Evolutionary conservation across 1,140 invertebrate species (phyloP).

Genomic region (Formica selysi): DNA sequence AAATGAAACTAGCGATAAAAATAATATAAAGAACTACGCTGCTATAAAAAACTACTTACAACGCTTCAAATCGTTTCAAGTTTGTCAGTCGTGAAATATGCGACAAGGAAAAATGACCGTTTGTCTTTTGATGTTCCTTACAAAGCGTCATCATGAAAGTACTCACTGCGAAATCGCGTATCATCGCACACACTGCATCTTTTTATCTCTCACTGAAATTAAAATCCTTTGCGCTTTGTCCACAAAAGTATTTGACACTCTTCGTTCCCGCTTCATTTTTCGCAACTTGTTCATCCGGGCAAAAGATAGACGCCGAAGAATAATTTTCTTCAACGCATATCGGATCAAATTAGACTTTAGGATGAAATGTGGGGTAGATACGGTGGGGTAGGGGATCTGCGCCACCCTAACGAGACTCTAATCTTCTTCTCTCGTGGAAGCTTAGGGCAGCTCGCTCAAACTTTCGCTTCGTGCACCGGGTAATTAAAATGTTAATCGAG

Average conservation of each 20-base stretch:
- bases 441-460: conserved; percentile 48
- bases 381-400: background rate
- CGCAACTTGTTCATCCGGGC: background rate
- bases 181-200: conserved; percentile 18
- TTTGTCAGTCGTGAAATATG: conserved; percentile 4
- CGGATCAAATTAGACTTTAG: conserved; percentile 60
- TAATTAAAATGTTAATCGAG: conserved; percentile 75
- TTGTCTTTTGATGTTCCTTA: conserved; percentile 27
- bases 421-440: conserved; percentile 70
- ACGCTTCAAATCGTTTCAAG: conserved; percentile 9
- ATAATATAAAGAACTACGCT: background rate
- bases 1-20: background rate
- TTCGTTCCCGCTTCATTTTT: background rate
- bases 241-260: conserved; percentile 31
- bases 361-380: conserved; percentile 64
- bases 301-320: conserved; percentile 45
- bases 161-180: conserved; percentile 41
- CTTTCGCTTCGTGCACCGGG: conserved; percentile 52
- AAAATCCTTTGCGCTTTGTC: conserved; percentile 53
- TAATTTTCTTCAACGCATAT: conserved; percentile 63
- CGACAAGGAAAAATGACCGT: background rate
- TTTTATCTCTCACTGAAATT: conserved; percentile 43
- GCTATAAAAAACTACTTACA: background rate
- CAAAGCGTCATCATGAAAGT: conserved; percentile 34
- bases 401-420: conserved; percentile 70